These are phyloP conservation scores for Erpetoichthys calabaricus DNA, from an alignment of 2,797 vertebrate species.

Conservation along the genomic window DNA sequence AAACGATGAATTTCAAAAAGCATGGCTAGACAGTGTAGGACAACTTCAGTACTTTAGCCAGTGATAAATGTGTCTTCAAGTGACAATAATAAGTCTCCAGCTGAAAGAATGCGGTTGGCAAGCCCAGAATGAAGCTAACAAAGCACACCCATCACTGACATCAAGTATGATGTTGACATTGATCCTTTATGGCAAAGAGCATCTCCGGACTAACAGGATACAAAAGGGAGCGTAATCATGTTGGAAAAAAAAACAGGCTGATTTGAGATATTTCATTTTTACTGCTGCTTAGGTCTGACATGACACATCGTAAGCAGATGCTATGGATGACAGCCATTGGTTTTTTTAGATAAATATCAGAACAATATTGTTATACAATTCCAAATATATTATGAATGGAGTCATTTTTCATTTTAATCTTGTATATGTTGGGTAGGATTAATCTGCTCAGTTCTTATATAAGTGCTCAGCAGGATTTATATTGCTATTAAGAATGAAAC, in stretches of 20 bases:
- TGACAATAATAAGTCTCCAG: background rate
- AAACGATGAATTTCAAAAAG: too few species aligned
- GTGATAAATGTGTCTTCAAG: too few species aligned
- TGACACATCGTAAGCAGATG: conserved; percentile 13
- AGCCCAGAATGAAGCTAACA: background rate
- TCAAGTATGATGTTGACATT: background rate
- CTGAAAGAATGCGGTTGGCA: background rate
- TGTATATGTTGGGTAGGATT: conserved; percentile 15
- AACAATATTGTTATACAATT: conserved; percentile 16
- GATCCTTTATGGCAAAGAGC: conserved; percentile 10
- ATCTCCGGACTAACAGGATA: conserved; percentile 7
- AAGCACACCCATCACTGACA: too few species aligned
- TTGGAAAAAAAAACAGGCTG: conserved; percentile 7
- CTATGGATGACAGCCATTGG: conserved; percentile 7
- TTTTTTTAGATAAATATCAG: conserved; percentile 20
- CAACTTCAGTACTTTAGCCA: too few species aligned
- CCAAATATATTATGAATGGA: conserved; percentile 14
- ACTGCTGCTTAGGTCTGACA: conserved; percentile 5
- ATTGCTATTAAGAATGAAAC: conserved; percentile 13
- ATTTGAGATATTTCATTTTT: conserved; percentile 13
- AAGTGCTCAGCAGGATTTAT: conserved; percentile 20
- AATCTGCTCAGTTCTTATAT: conserved; percentile 19
- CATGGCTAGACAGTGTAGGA: too few species aligned
- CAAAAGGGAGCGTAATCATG: conserved; percentile 1
- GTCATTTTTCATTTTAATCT: conserved; percentile 21